A percentile compares a stretch with the other conserved stretches of the same genome.
phyloP scores from a whole-genome alignment of 2,797 vertebrate species.

The Oreonectes daqikongensis region DNA sequence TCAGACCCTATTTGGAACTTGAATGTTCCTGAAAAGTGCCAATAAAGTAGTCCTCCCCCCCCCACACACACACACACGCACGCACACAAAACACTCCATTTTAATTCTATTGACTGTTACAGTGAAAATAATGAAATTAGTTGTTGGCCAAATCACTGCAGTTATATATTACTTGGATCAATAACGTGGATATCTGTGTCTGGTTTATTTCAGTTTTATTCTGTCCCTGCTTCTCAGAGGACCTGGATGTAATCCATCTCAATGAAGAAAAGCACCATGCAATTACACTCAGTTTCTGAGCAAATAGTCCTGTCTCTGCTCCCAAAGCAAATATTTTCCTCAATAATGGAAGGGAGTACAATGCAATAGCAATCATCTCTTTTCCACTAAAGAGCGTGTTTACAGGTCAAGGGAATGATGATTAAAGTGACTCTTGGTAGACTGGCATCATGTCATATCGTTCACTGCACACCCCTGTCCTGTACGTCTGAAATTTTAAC shows the following conservation, averaged over 20 bases:
- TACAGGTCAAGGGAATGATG: slow-evolving; percentile 33
- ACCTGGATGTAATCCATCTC: slow-evolving; percentile 56
- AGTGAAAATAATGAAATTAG: neutral
- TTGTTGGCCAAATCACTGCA: neutral
- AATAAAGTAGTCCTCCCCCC: neutral
- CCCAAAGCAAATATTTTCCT: slow-evolving; percentile 47
- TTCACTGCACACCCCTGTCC: neutral
- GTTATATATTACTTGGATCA: neutral
- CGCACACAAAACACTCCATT: neutral
- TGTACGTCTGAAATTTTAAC: slow-evolving; percentile 19
- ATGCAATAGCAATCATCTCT: slow-evolving; percentile 46
- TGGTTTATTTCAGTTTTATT: slow-evolving; percentile 5
- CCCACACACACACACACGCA: neutral
- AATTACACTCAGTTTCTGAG: slow-evolving; percentile 74
- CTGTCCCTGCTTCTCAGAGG: neutral
- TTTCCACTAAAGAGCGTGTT: slow-evolving; percentile 41
- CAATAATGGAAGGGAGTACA: slow-evolving; percentile 46
- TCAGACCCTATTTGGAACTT: neutral
- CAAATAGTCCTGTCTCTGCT: slow-evolving; percentile 67
- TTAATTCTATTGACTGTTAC: neutral
- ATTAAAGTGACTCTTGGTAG: slow-evolving; percentile 26
- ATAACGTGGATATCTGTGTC: neutral
- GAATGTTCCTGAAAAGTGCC: neutral
- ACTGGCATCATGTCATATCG: slow-evolving; percentile 6
- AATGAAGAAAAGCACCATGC: slow-evolving; percentile 72